Evolutionary conservation across 2,797 vertebrate species (phyloP).

Genomic region (Muscicapa comitata): DNA sequence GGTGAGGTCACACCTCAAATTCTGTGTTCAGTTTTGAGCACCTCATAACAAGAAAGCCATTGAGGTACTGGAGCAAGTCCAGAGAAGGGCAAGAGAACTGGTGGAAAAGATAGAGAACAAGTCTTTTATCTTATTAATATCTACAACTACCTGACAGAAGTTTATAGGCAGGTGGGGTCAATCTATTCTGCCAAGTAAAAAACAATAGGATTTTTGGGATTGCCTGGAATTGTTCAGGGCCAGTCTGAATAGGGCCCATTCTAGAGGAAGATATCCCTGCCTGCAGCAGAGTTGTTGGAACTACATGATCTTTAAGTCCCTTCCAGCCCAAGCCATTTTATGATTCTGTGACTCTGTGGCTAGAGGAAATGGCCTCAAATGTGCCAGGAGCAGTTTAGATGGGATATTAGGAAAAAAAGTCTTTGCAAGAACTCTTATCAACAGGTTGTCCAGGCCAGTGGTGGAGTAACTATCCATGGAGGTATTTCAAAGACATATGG

Average conservation of each 20-base stretch:
- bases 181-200: not conserved
- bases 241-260: not conserved
- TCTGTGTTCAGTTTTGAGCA: not conserved
- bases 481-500: accelerated
- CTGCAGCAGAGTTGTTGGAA: not conserved
- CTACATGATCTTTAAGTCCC: not conserved
- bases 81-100: not conserved
- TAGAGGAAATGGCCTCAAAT: not conserved
- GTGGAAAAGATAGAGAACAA: not conserved
- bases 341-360: not conserved
- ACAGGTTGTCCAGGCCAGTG: not conserved
- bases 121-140: not conserved
- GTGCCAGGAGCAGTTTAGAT: not conserved
- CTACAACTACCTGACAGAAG: not conserved
- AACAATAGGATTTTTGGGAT: not conserved
- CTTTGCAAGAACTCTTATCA: not conserved
- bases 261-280: not conserved
- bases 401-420: not conserved
- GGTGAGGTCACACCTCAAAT: not conserved
- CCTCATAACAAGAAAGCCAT: not conserved
- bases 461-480: not conserved
- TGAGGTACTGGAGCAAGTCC: not conserved
- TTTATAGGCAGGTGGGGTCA: too few species aligned
- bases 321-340: not conserved
- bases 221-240: not conserved